Base-by-base conservation (phyloP, 1,140 invertebrate genomes). In the Adoxophyes honmai region DNA sequence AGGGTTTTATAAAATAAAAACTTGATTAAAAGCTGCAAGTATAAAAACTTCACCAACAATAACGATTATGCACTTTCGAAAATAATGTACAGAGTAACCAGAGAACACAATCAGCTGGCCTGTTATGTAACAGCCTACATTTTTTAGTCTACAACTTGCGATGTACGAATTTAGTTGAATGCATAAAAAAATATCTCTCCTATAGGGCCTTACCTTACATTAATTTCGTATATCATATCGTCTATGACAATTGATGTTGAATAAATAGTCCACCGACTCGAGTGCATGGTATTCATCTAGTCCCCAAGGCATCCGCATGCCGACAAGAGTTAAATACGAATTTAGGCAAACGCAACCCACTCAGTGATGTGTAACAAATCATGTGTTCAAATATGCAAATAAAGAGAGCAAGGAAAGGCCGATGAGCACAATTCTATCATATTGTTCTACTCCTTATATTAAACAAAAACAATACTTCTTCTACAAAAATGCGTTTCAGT, bases 141-240 rank as follows among this genome's bases (percentile, higher is more conserved):
- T 67, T n/a, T 71, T 61, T 66, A 67, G 59, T 59, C 59, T 83
- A 74, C 60, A 75, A 78, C 57, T 70, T 64, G 80, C 77, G 67
- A 79, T 78, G 73, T 83, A 83, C 65, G 77, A 83, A 86, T 82
- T 85, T 84, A 48, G 42, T 48, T 79, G 84, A 86, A 83, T 86
- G 83, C 75, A 78, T 88, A 88, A 88, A 88, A 88, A 88, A 88
- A 88, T 88, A 88, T 86, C 73, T 83, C 72, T 86, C 72, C 77
- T 81, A 84, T 84, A 82, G 81, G 83, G 81, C 83, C 86, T 88
- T 86, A 88, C 83, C 82, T 86, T 86, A 88, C 83, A 80, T 84
- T 78, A 80, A 81, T 81, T 72, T 85, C 76, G 78, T 81, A 78
- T 81, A 83, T 78, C 73, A 81, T 75, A 82, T 78, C 74, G 80